Base-by-base conservation (phyloP, 2,797 vertebrate genomes). In the Typhlichthys eigenmanni region DNA sequence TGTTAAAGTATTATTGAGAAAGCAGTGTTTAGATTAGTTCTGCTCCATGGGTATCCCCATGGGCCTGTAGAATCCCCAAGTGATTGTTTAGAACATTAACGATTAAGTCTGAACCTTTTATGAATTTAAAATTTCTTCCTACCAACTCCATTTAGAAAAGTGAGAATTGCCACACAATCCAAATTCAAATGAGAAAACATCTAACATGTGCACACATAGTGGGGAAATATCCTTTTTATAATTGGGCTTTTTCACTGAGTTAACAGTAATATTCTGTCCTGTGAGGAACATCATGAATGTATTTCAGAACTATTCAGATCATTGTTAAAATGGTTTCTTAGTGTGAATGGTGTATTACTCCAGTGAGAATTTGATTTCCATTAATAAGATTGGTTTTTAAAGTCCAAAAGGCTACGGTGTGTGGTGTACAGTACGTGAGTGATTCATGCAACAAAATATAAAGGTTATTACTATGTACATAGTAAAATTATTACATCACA, bases 21-120 rank as follows among this genome's bases (percentile, higher is more conserved):
- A 38, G 34, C 34, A 66, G 52, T 46, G 60, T 83, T 71, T 56
- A 71, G 72, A 87, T 87, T 85, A 86, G 79, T 82, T 87, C 66
- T 78, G 74, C 75, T 76, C 68, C 58, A 71, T 59, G 49, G 70
- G 65, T 55, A 77, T 80, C 57, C 68, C 70, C 51, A 50, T 51
- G 57, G 59, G 63, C 70, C 76, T 49, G 45, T n/a, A 50, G 54
- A 53, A 56, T 60, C 32, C 52, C 59, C 52, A 66, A 69, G 47
- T 73, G 47, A 52, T 46, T 4, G 53, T 61, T 73, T 68, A 62
- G 60, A 62, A 72, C 69, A 87, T 76, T 75, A 87, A 85, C 68
- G 87, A 29, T 29, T 29, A 4, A 81, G 24, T 63, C 59, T 56
- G 48, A 53, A 53, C 13, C 47, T 77, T 71, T 68, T 66, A 75